Evolutionary conservation across 2,888 invertebrate genomes (phyloP), one percentile per base, ranked within the genome.

Genomic region (Tethea ocularis): DNA sequence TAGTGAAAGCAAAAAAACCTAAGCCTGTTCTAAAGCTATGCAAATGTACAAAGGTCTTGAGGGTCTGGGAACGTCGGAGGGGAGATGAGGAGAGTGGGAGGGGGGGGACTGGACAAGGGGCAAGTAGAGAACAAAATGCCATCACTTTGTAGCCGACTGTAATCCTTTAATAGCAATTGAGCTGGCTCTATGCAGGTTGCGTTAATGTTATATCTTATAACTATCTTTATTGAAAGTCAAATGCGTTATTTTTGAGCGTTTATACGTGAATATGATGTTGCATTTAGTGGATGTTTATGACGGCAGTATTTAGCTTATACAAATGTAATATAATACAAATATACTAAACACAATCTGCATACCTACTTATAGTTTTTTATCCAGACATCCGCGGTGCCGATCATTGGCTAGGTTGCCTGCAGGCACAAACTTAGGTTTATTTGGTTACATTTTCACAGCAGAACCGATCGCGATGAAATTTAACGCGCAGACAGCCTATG

Each of bases 161-260:
- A 91, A 91, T 91, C 91, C 90, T 91, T 89, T 91, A 90, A 92
- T 89, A 88, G 91, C 87, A 87, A 90, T 86, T 80, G 84, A 86
- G 82, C 79, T 72, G 72, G 68, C 61, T 55, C 38, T 57, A 55
- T 57, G 57, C 38, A 55, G 29, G 52, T 57, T 57, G 60, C 58
- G 57, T 58, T 57, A 54, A 55, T 17, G 36, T 53, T 55, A 56
- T 52, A 23, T 22, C 29, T 57, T 41, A 56, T 56, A 36, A 52
- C 36, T 56, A 20, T 59, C 46, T 46, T 17, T 38, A 41, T 57
- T 29, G 52, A 17, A 33, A 26, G 38, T n/a, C n/a, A n/a, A 38
- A 7, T n/a, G 20, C 10, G 20, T 20, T 36, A 29, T 33, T 29
- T 54, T 36, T 33, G 13, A 33, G 5, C 33, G 33, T 15, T 54